These are phyloP conservation scores for Eulemur rufifrons DNA, from an alignment of 2,113 vertebrate genomes.

Conservation along the genomic window DNA sequence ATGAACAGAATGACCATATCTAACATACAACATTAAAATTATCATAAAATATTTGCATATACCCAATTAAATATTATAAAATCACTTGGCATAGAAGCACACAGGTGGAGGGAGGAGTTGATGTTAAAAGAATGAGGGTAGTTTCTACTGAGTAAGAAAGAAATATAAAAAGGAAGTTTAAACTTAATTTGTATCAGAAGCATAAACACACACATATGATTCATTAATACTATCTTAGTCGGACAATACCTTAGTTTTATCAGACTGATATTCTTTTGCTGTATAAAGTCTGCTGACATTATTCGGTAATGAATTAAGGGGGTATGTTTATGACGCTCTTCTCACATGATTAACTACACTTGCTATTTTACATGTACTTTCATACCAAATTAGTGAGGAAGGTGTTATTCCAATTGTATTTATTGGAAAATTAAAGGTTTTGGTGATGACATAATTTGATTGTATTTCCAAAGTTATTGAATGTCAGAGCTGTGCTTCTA, in stretches of 20 bases:
- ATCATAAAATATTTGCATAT: background rate
- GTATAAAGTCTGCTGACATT: background rate
- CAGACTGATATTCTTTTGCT: background rate
- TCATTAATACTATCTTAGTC: background rate
- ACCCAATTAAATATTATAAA: background rate
- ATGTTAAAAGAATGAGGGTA: background rate
- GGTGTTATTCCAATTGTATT: background rate
- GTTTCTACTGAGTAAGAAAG: background rate
- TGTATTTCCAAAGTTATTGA: background rate
- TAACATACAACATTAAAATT: background rate
- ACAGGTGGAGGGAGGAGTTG: background rate
- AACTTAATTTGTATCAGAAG: background rate
- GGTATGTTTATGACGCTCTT: no score
- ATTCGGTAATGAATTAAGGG: background rate
- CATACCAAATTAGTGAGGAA: background rate
- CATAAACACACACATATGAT: background rate
- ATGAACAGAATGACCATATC: background rate
- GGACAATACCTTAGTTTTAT: background rate
- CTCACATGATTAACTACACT: background rate
- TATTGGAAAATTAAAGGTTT: background rate
- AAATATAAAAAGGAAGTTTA: background rate
- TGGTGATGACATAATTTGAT: background rate
- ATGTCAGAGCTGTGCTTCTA: background rate
- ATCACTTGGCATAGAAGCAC: background rate
- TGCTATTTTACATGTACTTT: background rate